Base-by-base conservation (phyloP, 2,797 vertebrate species). In the Catamblyrhynchus diadema region DNA sequence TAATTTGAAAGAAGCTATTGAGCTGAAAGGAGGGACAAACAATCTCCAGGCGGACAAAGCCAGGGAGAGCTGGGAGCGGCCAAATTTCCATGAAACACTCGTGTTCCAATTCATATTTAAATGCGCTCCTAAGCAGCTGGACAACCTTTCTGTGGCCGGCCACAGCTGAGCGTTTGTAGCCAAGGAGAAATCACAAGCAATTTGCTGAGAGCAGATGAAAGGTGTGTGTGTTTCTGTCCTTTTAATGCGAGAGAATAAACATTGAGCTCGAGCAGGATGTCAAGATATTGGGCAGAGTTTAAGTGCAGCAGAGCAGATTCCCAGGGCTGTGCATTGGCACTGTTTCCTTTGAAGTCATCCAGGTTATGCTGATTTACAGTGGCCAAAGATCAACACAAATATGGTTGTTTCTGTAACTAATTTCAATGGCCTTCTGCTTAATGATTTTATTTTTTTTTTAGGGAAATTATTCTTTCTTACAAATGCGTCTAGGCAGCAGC, bases 11-110 rank as follows among this genome's bases (percentile, higher is more conserved):
- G 95, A 81, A 83, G 89, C 95, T 87, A 96, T 96, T 97, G 96
- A 97, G 51, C 89, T 94, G 95, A 96, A 97, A 97, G 95, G 95
- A 97, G 95, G 95, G 91, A 95, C 95, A 96, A 95, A 96, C 95
- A 96, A 88, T 95, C 93, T 91, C 48, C 66, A 11, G 81, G 91
- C 70, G 2, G 85, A 97, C 94, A 96, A 97, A 96, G 94, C 87
- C 95, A 28, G 93, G 3, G 89, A 88, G 94, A 95, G 91, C 87
- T 20, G n/a, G 30, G 48, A 94, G 92, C 62, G 5, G 86, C 95
- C 96, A 96, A 94, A 96, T 97, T 94, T 95, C 96, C 95, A 77
- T 94, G 95, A 50, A 91, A 79, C 73, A 0, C 87, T 95, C 92
- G 85, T 60, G 80, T 93, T 94, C 57, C 94, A 51, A 96, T 96